These are phyloP conservation scores for Gambusia yucatana DNA, from an alignment of 2,797 vertebrate species.

Conservation along the genomic window DNA sequence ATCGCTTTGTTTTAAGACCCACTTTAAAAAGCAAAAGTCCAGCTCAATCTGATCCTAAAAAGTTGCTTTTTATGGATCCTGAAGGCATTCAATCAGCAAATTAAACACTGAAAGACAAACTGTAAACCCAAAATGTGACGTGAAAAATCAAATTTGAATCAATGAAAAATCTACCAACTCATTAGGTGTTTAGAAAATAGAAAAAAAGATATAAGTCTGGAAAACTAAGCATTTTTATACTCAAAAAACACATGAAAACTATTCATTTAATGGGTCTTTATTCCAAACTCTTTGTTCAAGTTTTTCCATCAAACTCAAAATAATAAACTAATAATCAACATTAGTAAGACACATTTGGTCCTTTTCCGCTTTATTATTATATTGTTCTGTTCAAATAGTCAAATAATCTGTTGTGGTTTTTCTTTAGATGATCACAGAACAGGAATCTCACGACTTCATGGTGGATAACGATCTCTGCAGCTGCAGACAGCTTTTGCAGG, in stretches of 20 bases:
- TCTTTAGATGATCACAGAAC: neutral
- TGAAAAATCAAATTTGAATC: neutral
- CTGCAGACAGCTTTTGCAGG: neutral
- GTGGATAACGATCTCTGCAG: neutral
- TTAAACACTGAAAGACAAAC: neutral
- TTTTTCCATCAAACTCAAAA: neutral
- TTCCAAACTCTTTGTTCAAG: neutral
- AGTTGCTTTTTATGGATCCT: neutral
- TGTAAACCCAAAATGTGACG: neutral
- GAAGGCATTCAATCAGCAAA: neutral
- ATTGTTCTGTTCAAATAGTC: neutral
- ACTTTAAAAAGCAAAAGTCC: neutral
- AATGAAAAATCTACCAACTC: neutral
- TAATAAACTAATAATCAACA: neutral
- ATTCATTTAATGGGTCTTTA: neutral
- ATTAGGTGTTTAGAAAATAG: neutral
- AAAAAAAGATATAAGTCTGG: neutral
- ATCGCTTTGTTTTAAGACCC: neutral
- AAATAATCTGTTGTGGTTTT: neutral
- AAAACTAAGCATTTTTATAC: neutral
- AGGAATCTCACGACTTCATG: neutral
- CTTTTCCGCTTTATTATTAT: neutral
- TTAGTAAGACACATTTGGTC: neutral
- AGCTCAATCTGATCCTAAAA: neutral
- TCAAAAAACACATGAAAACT: neutral